Evolutionary conservation across 2,113 vertebrate genomes (phyloP).

Genomic region (Ploceus nigricollis): DNA sequence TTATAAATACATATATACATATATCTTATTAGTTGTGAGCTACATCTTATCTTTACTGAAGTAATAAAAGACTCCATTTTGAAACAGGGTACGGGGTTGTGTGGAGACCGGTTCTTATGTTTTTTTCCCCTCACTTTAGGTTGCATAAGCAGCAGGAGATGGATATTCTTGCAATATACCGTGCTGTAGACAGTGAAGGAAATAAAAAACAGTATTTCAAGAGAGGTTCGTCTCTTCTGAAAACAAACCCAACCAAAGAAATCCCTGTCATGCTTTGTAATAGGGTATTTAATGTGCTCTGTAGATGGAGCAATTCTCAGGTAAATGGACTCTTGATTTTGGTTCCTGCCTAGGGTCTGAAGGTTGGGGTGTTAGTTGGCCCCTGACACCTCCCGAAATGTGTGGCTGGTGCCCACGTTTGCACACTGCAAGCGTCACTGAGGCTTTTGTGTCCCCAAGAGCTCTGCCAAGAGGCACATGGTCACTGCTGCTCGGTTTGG

Average conservation of each 20-base stretch:
- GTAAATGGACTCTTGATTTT: not conserved
- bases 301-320: not conserved
- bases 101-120: rapidly evolving
- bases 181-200: not conserved
- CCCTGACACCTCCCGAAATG: not conserved
- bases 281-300: not conserved
- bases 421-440: rapidly evolving
- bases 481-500: rapidly evolving
- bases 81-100: not conserved
- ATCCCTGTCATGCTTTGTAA: not conserved
- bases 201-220: not conserved
- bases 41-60: not conserved
- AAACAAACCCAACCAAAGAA: not conserved
- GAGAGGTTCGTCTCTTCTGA: not conserved
- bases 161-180: not conserved
- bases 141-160: not conserved
- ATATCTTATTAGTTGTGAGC: not conserved
- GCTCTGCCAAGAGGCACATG: not conserved
- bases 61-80: not conserved
- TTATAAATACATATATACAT: not conserved
- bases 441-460: not conserved
- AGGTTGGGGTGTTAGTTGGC: not conserved
- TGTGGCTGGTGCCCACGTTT: not conserved
- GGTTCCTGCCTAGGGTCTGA: not conserved
- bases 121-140: not conserved